Percentiles rank a stretch among this genome's conserved stretches.
phyloP scores from a whole-genome alignment of 1,140 invertebrate species.

The Tigriopus japonicus region DNA sequence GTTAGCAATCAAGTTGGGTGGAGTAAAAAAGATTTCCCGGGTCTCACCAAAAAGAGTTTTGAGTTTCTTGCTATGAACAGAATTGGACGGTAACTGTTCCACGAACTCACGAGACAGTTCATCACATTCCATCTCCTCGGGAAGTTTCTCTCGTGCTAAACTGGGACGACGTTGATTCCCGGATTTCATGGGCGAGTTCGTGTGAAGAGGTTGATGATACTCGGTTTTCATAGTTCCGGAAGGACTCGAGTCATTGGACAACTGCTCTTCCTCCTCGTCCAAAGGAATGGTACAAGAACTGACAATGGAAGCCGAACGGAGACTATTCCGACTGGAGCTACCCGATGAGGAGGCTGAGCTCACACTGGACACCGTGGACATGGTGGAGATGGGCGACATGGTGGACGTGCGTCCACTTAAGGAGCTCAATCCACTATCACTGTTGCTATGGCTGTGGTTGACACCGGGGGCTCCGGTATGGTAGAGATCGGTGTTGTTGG shows the following conservation, averaged over 20 bases:
- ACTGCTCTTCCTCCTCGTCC: background rate
- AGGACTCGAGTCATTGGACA: background rate
- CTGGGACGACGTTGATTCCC: no score
- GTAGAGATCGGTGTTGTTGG: background rate
- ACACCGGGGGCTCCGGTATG: background rate
- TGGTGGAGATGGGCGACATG: slow-evolving; percentile 12
- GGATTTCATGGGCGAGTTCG: background rate
- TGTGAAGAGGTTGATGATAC: background rate
- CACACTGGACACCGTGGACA: background rate
- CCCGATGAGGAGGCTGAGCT: background rate
- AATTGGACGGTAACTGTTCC: background rate
- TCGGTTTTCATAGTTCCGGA: background rate
- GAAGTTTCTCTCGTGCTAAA: no score
- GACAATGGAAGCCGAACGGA: slow-evolving; percentile 11
- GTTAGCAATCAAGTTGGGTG: background rate
- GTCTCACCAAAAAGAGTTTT: background rate
- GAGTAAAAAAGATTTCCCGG: background rate
- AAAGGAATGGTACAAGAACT: slow-evolving; percentile 6
- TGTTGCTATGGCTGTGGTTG: slow-evolving; percentile 7
- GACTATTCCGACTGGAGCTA: background rate
- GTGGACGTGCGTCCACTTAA: slow-evolving; percentile 8
- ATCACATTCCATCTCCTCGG: background rate
- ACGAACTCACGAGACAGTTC: background rate
- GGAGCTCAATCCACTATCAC: slow-evolving; percentile 7
- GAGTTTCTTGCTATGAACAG: background rate